Conservation (phyloP, 2,888 invertebrate genomes). For the Endotricha flammealis region DNA sequence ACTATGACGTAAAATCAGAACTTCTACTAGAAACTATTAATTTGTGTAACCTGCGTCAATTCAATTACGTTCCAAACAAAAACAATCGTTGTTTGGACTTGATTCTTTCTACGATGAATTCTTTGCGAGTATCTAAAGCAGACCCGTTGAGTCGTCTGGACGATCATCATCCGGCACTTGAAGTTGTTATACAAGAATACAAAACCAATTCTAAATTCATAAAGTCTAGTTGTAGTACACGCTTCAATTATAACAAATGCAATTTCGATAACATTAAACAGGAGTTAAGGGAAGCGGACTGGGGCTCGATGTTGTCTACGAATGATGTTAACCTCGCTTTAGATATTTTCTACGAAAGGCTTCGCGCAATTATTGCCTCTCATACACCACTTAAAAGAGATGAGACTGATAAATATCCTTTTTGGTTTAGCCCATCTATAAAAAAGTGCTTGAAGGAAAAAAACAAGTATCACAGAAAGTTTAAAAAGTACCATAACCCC, state of each 20-base stretch:
- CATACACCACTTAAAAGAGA: slow-evolving; percentile 7
- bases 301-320: slow-evolving; percentile 2
- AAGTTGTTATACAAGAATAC: background rate
- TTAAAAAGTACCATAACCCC: slow-evolving; percentile 14
- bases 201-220: background rate
- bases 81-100: slow-evolving; percentile 10
- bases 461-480: slow-evolving; percentile 12
- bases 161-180: slow-evolving; percentile 8
- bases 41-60: slow-evolving; percentile 6
- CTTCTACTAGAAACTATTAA: background rate
- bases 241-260: slow-evolving; percentile 11
- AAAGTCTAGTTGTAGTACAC: background rate
- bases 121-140: background rate
- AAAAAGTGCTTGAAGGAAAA: slow-evolving; percentile 12
- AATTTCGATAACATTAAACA: slow-evolving; percentile 2
- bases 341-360: background rate
- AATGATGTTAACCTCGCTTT: slow-evolving; percentile 5
- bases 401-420: slow-evolving; percentile 5
- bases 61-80: slow-evolving; percentile 8
- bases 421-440: slow-evolving; percentile 10
- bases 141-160: slow-evolving; percentile 8
- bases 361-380: slow-evolving; percentile 2
- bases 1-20: background rate
- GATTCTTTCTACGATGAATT: slow-evolving; percentile 5
- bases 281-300: slow-evolving; percentile 3